A percentile compares a stretch with the other conserved stretches of the same genome.
These are phyloP conservation scores for Rhinella marina DNA, from an alignment of 2,797 vertebrate genomes.

Conservation along the genomic window DNA sequence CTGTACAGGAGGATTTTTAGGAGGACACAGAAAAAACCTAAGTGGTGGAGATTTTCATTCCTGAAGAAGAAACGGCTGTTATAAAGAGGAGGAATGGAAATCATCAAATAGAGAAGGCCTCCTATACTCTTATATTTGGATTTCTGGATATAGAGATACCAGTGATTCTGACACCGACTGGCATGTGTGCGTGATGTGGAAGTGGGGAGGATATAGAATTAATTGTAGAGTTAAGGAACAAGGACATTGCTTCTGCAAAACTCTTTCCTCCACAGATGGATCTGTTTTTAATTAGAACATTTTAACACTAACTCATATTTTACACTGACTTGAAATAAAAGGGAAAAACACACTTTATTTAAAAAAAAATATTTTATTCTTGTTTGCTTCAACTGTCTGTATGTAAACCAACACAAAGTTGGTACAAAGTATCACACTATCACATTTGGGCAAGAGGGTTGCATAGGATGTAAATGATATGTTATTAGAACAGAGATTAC, in stretches of 20 bases:
- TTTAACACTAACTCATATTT: constrained; percentile 62
- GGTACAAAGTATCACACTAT: not conserved
- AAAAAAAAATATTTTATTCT: constrained; percentile 32
- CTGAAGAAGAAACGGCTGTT: not conserved
- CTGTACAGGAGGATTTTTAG: constrained; percentile 27
- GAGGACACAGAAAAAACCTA: constrained; percentile 6
- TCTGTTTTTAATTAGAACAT: constrained; percentile 56
- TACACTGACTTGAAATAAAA: constrained; percentile 62
- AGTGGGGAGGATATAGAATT: not conserved
- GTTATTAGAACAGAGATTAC: no score
- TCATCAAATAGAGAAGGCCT: constrained; percentile 6
- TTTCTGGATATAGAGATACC: constrained; percentile 8
- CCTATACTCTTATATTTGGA: not conserved
- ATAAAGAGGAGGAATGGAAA: not conserved
- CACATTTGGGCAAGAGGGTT: not conserved
- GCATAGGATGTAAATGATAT: not conserved
- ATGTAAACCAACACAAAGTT: no score
- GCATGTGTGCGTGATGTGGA: not conserved
- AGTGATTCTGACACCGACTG: not conserved
- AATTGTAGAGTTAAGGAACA: constrained; percentile 27
- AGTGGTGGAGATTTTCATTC: not conserved
- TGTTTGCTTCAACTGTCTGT: not conserved
- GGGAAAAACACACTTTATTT: constrained; percentile 56
- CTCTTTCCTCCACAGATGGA: constrained; percentile 46
- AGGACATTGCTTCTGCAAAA: constrained; percentile 51